Evolutionary conservation across 2,113 vertebrate genomes (phyloP).

Genomic region (Jacana jacana): DNA sequence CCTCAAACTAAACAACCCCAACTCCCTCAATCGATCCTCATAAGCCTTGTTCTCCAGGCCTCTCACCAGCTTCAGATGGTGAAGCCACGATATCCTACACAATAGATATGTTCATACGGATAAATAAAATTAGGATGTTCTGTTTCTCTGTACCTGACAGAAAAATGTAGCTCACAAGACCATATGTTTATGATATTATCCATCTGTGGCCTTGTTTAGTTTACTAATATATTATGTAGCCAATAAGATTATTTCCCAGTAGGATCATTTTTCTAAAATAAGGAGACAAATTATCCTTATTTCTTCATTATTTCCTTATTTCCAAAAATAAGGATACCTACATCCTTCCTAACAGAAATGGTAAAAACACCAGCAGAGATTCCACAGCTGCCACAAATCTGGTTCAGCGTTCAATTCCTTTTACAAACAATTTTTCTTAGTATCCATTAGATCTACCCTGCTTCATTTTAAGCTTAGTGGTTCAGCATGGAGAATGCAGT

Average conservation of each 20-base stretch:
- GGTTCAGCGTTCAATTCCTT: not conserved
- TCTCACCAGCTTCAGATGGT: no score
- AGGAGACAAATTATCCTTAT: no score
- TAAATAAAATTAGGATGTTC: not conserved
- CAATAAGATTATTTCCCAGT: not conserved
- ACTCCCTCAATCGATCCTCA: no score
- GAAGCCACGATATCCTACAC: not conserved
- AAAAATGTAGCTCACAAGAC: not conserved
- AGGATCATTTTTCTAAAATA: not conserved
- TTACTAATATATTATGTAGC: not conserved
- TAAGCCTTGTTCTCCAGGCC: no score
- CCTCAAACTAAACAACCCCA: no score
- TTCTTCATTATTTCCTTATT: no score
- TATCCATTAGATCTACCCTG: not conserved
- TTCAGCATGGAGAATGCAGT: not conserved
- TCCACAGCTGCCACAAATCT: not conserved
- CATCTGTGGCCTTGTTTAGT: not conserved
- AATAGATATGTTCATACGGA: not conserved
- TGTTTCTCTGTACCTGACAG: not conserved
- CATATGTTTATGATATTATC: not conserved
- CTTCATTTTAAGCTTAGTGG: not conserved
- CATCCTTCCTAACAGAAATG: not conserved
- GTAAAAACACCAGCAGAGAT: not conserved
- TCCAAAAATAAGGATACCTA: no score
- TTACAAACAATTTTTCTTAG: not conserved